phyloP scores from a whole-genome alignment of 2,888 invertebrate species.

The Altica lythri region DNA sequence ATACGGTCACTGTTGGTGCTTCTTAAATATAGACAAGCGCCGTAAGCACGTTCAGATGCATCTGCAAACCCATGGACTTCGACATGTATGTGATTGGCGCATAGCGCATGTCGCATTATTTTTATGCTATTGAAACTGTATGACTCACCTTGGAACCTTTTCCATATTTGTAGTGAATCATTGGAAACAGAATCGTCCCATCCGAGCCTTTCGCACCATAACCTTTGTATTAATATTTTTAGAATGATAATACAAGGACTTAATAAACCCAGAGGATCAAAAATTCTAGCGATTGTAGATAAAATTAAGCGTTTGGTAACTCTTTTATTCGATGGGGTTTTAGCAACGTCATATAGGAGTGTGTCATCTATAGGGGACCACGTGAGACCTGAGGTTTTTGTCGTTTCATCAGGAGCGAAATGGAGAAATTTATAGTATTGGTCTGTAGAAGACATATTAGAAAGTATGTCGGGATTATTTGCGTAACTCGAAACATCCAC shows the following conservation, averaged over 20 bases:
- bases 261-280: conserved; percentile 25
- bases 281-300: conserved; percentile 17
- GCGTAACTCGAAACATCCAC: conserved; percentile 5
- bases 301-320: conserved; percentile 21
- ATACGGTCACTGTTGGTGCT: conserved; percentile 2
- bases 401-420: conserved; percentile 1
- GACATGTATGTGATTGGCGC: neutral
- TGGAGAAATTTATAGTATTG: neutral
- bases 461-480: neutral
- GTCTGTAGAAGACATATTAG: neutral
- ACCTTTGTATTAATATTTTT: conserved; percentile 12
- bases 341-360: conserved; percentile 12
- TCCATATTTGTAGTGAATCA: conserved; percentile 1
- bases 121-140: conserved; percentile 4
- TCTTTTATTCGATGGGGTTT: neutral
- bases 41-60: conserved; percentile 19
- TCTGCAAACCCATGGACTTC: conserved; percentile 26
- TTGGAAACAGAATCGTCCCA: conserved; percentile 9
- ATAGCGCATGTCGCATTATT: conserved; percentile 10
- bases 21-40: conserved; percentile 22
- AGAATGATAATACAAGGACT: conserved; percentile 21
- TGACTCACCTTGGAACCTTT: neutral
- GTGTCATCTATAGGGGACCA: conserved; percentile 15
- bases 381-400: conserved; percentile 8
- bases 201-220: conserved; percentile 9